A percentile compares a stretch with the other conserved stretches of the same genome.
Conservation (phyloP, 1,140 invertebrate genomes). For the Potamilus streckersoni region DNA sequence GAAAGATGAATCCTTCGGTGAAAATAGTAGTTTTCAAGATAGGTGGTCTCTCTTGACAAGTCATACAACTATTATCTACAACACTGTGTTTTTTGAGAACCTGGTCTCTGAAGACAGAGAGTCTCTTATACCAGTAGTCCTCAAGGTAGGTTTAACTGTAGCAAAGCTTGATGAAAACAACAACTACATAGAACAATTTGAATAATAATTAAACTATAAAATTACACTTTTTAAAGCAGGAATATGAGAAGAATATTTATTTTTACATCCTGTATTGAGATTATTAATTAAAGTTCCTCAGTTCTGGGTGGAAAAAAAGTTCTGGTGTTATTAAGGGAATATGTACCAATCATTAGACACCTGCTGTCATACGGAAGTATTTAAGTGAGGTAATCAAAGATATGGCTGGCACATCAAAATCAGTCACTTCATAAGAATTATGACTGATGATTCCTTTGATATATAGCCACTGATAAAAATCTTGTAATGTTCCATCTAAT, state of each 20-base stretch:
- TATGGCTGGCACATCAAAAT: neutral
- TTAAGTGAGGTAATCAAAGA: constrained; percentile 6
- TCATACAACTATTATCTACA: too few species aligned
- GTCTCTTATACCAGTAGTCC: too few species aligned
- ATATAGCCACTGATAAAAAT: constrained; percentile 12
- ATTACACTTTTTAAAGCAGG: too few species aligned
- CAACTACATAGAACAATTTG: neutral
- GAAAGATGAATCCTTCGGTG: too few species aligned
- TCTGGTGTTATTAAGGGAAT: neutral
- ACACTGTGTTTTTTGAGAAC: too few species aligned
- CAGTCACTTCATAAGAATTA: constrained; percentile 15
- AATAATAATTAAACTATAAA: too few species aligned
- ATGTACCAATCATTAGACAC: constrained; percentile 9
- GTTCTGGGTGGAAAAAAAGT: neutral
- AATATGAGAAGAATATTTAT: neutral
- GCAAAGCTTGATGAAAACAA: too few species aligned
- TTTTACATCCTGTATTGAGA: constrained; percentile 1
- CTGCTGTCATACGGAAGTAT: neutral
- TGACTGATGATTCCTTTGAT: constrained; percentile 12
- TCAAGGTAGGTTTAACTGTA: too few species aligned
- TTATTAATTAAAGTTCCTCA: neutral
- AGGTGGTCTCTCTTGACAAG: too few species aligned
- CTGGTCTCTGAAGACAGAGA: too few species aligned
- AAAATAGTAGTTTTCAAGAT: too few species aligned
- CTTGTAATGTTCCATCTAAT: constrained; percentile 14